Percentiles rank a stretch among this genome's conserved stretches.
Conservation (phyloP, 1,140 invertebrate species). For the Pseudomyrmex pallidus region DNA sequence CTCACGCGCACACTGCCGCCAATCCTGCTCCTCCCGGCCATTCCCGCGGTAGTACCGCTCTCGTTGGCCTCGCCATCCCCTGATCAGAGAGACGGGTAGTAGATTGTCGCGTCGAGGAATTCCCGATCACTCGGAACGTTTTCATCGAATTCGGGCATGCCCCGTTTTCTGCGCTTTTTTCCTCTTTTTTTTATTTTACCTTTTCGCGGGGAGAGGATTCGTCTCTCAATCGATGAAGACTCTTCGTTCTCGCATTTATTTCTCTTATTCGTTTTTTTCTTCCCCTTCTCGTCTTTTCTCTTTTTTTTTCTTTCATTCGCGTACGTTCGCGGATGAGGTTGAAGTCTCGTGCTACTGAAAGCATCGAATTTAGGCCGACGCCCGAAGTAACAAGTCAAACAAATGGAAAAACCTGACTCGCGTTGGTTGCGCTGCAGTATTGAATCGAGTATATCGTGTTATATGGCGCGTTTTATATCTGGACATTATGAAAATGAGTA, state of each 20-base stretch:
- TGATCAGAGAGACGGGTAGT: constrained; percentile 21
- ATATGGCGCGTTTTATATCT: constrained; percentile 38
- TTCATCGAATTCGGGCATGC: constrained; percentile 61
- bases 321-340: constrained; percentile 43
- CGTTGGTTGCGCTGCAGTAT: constrained; percentile 32
- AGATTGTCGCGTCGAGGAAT: constrained; percentile 59
- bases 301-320: constrained; percentile 24
- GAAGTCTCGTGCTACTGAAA: constrained; percentile 52
- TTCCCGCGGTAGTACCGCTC: constrained; percentile 3
- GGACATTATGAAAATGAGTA: constrained; percentile 35
- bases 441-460: constrained; percentile 56
- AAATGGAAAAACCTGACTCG: constrained; percentile 54
- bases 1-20: constrained; percentile 36
- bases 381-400: constrained; percentile 50
- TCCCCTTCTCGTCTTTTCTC: constrained; percentile 1
- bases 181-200: constrained; percentile 14
- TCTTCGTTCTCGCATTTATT: neutral
- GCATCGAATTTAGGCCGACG: constrained; percentile 50
- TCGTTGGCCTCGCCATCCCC: constrained; percentile 1
- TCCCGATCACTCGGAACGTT: constrained; percentile 57
- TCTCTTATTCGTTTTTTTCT: neutral
- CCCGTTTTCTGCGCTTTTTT: constrained; percentile 13
- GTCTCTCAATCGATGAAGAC: constrained; percentile 49
- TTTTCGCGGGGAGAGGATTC: constrained; percentile 20
- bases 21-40: constrained; percentile 24